A percentile compares a stretch with the other conserved stretches of the same genome.
Conservation (phyloP, 2,113 vertebrate species). For the Muntiacus muntjak region DNA sequence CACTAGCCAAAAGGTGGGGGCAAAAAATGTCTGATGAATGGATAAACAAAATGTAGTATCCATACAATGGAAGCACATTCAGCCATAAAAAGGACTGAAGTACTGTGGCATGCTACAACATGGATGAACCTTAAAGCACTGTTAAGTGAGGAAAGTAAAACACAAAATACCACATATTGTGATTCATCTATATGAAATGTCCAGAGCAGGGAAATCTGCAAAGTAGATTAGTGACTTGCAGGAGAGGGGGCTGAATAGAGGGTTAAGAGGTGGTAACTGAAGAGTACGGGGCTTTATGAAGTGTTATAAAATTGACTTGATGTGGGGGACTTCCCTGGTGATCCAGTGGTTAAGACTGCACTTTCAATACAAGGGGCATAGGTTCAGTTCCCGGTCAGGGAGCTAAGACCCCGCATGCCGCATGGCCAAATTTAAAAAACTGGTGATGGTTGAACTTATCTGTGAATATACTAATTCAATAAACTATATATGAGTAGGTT, state of each 20-base stretch:
- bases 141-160: neutral
- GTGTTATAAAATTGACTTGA: neutral
- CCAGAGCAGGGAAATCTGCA: neutral
- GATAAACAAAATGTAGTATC: neutral
- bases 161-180: neutral
- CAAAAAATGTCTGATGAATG: fast-evolving
- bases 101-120: too few relatives aligned
- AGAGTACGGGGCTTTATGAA: neutral
- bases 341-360: neutral
- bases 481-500: neutral
- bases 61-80: neutral
- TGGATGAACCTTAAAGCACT: neutral
- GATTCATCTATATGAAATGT: neutral
- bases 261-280: neutral
- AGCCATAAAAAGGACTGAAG: neutral
- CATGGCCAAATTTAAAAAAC: neutral
- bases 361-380: neutral
- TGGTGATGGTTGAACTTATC: neutral
- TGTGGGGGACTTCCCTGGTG: neutral
- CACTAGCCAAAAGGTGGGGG: neutral
- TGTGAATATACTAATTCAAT: neutral
- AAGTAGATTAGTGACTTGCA: neutral
- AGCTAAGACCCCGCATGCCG: neutral
- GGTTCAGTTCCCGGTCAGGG: neutral
- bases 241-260: neutral